These are phyloP conservation scores for Pristionchus arcanus DNA, from an alignment of 2,888 invertebrate species.

Conservation along the genomic window DNA sequence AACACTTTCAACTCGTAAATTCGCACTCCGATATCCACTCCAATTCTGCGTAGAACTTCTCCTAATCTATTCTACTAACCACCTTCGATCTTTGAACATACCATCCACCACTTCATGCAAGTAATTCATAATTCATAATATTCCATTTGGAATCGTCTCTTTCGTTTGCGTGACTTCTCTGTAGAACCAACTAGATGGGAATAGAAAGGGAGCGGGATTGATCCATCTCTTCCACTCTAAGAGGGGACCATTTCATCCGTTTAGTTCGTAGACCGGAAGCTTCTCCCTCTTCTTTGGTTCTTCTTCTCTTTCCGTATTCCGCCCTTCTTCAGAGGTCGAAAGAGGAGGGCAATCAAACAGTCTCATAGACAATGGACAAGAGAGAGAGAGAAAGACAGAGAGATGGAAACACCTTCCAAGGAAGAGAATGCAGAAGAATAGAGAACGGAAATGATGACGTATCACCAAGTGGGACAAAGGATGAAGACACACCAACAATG, in stretches of 20 bases:
- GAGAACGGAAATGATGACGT: constrained; percentile 20
- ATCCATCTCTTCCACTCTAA: not conserved
- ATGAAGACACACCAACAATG: not conserved
- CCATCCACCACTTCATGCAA: not conserved
- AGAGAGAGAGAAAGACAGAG: not conserved
- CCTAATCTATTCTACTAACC: not conserved
- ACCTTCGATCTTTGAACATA: not conserved
- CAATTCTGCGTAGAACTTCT: not conserved
- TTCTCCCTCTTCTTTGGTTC: constrained; percentile 9
- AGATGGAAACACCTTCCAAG: not conserved
- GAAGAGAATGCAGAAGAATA: not conserved
- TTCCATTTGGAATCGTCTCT: not conserved
- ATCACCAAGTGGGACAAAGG: not conserved
- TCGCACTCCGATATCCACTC: not conserved
- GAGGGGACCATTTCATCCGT: not conserved
- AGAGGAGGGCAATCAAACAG: constrained; percentile 29
- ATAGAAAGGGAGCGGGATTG: not conserved
- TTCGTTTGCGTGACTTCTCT: constrained; percentile 4
- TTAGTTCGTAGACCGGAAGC: constrained; percentile 26
- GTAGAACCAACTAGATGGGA: not conserved
- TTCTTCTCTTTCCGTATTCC: constrained; percentile 22
- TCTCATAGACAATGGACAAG: not conserved
- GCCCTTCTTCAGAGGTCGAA: constrained; percentile 24
- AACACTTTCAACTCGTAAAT: constrained; percentile 2
- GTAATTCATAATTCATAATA: constrained; percentile 22